Evolutionary conservation across 92 coral and sea anemone species (phyloP), one percentile per base, ranked within the genome.

Genomic region (Epizoanthus rinbou): DNA sequence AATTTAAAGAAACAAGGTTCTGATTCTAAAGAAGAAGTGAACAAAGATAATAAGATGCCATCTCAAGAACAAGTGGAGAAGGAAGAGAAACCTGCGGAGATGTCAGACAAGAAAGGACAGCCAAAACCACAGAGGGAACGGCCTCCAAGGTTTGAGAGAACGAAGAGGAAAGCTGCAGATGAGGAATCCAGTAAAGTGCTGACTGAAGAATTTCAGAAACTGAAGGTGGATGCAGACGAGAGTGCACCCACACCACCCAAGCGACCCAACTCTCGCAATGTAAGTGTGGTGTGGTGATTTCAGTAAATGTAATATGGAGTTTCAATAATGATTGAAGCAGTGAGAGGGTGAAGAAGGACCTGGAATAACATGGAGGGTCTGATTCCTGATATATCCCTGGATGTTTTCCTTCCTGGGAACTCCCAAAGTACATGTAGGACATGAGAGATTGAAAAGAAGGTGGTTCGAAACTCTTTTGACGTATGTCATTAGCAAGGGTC

Each of bases 61-160:
- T 60, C 87, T n/a, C 68, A 60, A 18, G 90, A 80, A 9, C 80
- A 74, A 35, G 57, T 86, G 13, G 84, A 84, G 33, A 91, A 87
- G 67, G 85, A 78, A 47, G 62, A 70, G 64, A 84, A 80, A 73
- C 28, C 73, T 8, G 74, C 69, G 18, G 89, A 84, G 28, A 58
- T 79, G 17, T 63, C 86, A 7, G 93, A 87, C 21, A 91, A 91
- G 76, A 84, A 83, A 79, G 79, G 88, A 17, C 97, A 93, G 60
- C 82, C 94, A 50, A 93, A 89, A 59, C 94, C 86, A 25, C 98
- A 90, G 79, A 73, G 90, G 80, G 98, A 92, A 60, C 85, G 88
- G 84, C 88, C 96, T 10, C 96, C 93, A 80, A 80, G 94, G 58
- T 89, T 88, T 87, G 94, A 88, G 59, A 68, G 91, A 63, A 59